phyloP scores from a whole-genome alignment of 2,888 invertebrate species.

The Coelopa pilipes region DNA sequence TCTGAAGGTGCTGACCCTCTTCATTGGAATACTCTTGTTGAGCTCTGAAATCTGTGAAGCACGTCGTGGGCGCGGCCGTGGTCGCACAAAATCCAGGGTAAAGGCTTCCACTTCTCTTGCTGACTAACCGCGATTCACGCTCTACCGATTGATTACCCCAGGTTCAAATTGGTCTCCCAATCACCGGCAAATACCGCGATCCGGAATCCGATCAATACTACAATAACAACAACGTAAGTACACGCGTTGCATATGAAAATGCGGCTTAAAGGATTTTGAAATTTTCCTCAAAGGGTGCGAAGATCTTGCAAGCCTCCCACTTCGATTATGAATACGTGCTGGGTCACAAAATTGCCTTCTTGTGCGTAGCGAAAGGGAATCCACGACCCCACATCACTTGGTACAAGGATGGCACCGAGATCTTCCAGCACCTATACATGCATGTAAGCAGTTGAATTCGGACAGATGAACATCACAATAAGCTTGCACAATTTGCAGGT shows the following conservation, averaged over 20 bases:
- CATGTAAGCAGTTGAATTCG: slow-evolving; percentile 73
- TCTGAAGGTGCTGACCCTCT: slow-evolving; percentile 56
- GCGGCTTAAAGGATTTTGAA: not conserved
- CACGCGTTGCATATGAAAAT: not conserved
- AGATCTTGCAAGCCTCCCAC: slow-evolving; percentile 88
- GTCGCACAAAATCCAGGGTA: slow-evolving; percentile 81
- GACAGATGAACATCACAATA: not conserved
- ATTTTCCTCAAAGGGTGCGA: slow-evolving; percentile 77
- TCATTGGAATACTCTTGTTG: slow-evolving; percentile 64
- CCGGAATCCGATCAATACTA: slow-evolving; percentile 92
- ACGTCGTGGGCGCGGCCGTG: slow-evolving; percentile 77
- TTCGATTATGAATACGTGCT: slow-evolving; percentile 93
- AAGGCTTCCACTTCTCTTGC: slow-evolving; percentile 27
- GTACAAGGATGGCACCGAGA: slow-evolving; percentile 95
- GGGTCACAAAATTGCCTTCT: slow-evolving; percentile 93
- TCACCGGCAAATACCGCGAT: slow-evolving; percentile 89
- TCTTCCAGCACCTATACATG: slow-evolving; percentile 87
- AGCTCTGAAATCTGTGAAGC: slow-evolving; percentile 66
- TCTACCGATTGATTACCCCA: slow-evolving; percentile 56
- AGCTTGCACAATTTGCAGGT: slow-evolving; percentile 70
- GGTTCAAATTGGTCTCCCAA: slow-evolving; percentile 87
- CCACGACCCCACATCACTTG: slow-evolving; percentile 94
- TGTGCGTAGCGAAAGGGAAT: slow-evolving; percentile 89
- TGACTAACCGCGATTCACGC: slow-evolving; percentile 3
- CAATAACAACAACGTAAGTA: slow-evolving; percentile 80